These are phyloP conservation scores for Penelope pileata DNA, from an alignment of 2,113 vertebrate genomes.

Conservation along the genomic window DNA sequence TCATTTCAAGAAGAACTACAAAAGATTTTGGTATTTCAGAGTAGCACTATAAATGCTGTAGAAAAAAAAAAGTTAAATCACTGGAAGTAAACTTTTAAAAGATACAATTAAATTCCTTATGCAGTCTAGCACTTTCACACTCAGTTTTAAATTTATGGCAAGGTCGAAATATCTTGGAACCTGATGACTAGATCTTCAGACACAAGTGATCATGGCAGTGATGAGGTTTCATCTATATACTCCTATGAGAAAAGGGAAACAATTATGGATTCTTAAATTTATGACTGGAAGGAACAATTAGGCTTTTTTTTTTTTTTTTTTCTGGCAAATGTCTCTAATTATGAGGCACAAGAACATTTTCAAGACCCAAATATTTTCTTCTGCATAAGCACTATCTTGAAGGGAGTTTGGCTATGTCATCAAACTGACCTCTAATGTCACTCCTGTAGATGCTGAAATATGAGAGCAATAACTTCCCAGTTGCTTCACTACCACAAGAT, in stretches of 20 bases:
- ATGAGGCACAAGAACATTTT: neutral
- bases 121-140: neutral
- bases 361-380: neutral
- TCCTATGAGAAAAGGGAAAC: neutral
- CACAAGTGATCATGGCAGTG: neutral
- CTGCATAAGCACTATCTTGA: neutral
- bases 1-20: conserved; percentile 16
- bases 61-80: neutral
- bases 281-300: neutral
- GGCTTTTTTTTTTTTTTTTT: neutral
- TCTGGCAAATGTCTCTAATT: neutral
- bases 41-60: neutral
- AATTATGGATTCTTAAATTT: neutral
- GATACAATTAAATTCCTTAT: neutral
- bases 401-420: neutral
- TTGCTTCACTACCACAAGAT: neutral
- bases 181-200: neutral
- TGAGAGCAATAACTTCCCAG: neutral
- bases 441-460: neutral
- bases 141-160: neutral
- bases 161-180: neutral
- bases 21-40: neutral
- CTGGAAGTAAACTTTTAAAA: neutral
- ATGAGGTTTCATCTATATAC: neutral
- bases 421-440: neutral